phyloP scores from a whole-genome alignment of 2,797 vertebrate species.

The Anas capensis region DNA sequence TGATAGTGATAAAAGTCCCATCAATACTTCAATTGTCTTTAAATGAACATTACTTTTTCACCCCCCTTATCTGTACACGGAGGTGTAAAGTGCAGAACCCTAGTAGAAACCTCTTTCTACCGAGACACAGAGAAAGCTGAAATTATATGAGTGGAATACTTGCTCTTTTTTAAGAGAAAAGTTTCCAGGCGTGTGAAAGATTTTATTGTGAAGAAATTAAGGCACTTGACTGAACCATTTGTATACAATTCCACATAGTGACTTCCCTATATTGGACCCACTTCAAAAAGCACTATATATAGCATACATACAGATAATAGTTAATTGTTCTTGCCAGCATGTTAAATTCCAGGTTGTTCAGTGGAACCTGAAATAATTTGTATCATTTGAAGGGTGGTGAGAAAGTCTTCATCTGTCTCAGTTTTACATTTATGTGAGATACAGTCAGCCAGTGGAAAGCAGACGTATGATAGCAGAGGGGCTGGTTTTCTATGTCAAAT shows the following conservation, averaged over 20 bases:
- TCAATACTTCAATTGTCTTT: not conserved
- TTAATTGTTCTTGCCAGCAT: not conserved
- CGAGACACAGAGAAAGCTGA: not conserved
- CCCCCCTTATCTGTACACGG: rapidly evolving
- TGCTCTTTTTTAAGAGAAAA: not conserved
- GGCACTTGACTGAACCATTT: not conserved
- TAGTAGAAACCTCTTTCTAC: not conserved
- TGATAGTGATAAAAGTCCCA: not conserved
- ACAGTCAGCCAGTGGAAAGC: not conserved
- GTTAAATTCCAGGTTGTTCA: not conserved
- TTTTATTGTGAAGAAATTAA: not conserved
- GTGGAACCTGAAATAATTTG: not conserved
- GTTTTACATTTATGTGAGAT: not conserved
- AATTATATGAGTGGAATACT: not conserved
- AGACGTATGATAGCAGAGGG: not conserved
- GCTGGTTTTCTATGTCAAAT: not conserved
- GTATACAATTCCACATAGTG: not conserved
- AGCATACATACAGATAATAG: not conserved
- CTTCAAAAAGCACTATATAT: not conserved
- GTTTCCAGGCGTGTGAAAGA: not conserved
- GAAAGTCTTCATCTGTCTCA: not conserved
- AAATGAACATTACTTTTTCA: not conserved
- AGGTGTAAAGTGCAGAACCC: not conserved
- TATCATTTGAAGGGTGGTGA: not conserved
- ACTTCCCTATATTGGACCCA: not conserved